phyloP scores from a whole-genome alignment of 2,888 invertebrate genomes.

The Orchestes rusci region DNA sequence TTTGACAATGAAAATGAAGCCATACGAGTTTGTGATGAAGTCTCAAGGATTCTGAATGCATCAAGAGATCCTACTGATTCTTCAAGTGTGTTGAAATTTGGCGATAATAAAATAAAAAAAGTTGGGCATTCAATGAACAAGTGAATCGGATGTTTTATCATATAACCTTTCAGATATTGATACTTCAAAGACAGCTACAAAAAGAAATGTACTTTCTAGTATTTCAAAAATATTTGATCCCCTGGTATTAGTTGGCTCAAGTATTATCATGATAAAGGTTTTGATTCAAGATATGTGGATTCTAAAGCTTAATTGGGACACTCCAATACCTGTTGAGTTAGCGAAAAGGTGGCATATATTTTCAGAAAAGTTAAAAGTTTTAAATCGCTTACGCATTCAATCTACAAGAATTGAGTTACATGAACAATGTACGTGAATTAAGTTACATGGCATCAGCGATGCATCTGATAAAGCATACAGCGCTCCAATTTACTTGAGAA shows the following conservation, averaged over 20 bases:
- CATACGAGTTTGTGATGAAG: not conserved
- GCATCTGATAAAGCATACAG: slow-evolving; percentile 1
- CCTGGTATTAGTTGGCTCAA: slow-evolving; percentile 22
- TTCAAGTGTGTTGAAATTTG: not conserved
- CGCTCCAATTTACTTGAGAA: slow-evolving; percentile 18
- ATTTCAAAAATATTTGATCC: too few species aligned
- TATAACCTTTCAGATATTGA: not conserved
- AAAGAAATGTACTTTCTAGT: too few species aligned
- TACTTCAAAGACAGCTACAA: not conserved
- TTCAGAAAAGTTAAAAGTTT: not conserved
- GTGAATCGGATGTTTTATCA: not conserved
- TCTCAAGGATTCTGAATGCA: too few species aligned
- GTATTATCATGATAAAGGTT: slow-evolving; percentile 27
- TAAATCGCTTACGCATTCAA: not conserved
- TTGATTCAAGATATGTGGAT: slow-evolving; percentile 30
- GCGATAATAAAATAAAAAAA: not conserved
- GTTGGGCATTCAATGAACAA: slow-evolving; percentile 2
- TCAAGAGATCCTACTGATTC: not conserved
- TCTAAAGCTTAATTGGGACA: slow-evolving; percentile 13
- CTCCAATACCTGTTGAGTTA: not conserved
- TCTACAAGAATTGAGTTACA: not conserved
- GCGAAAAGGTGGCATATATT: not conserved
- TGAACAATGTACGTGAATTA: not conserved
- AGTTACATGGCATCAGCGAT: not conserved
- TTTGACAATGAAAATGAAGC: not conserved